Evolutionary conservation across 1,140 invertebrate species (phyloP).

Genomic region (Drosophila tristis): DNA sequence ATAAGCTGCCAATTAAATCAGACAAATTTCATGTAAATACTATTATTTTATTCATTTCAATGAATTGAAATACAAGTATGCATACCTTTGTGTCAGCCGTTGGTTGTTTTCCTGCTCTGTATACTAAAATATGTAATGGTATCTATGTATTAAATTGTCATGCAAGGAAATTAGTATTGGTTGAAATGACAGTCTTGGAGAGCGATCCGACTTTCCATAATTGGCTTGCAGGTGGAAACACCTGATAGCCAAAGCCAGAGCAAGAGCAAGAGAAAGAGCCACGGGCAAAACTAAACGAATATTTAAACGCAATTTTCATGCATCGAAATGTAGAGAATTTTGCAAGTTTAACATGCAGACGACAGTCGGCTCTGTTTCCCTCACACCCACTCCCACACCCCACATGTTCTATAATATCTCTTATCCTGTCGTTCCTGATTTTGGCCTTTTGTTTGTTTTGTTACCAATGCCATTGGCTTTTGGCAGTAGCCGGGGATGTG

Average conservation of each 20-base stretch:
- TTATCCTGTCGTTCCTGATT: constrained; percentile 46
- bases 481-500: constrained; percentile 41
- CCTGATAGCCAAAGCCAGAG: constrained; percentile 3
- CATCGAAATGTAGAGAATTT: constrained; percentile 63
- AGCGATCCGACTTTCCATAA: constrained; percentile 8
- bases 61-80: constrained; percentile 8
- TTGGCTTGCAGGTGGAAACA: constrained; percentile 44
- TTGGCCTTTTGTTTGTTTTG: constrained; percentile 48
- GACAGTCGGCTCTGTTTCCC: constrained; percentile 53
- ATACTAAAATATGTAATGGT: constrained; percentile 31
- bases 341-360: constrained; percentile 61
- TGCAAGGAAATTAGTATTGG: constrained; percentile 35
- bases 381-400: not conserved
- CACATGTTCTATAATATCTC: constrained; percentile 35
- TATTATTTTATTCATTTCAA: not conserved
- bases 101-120: not conserved
- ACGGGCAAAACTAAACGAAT: constrained; percentile 38
- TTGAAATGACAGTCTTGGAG: constrained; percentile 12
- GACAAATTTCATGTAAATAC: too few relatives aligned
- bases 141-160: constrained; percentile 16
- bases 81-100: not conserved
- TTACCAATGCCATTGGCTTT: constrained; percentile 25
- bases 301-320: constrained; percentile 71
- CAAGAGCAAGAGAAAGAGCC: not conserved
- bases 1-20: too few relatives aligned